Base-by-base conservation (phyloP, 2,797 vertebrate genomes). In the Neosalanx taihuensis region DNA sequence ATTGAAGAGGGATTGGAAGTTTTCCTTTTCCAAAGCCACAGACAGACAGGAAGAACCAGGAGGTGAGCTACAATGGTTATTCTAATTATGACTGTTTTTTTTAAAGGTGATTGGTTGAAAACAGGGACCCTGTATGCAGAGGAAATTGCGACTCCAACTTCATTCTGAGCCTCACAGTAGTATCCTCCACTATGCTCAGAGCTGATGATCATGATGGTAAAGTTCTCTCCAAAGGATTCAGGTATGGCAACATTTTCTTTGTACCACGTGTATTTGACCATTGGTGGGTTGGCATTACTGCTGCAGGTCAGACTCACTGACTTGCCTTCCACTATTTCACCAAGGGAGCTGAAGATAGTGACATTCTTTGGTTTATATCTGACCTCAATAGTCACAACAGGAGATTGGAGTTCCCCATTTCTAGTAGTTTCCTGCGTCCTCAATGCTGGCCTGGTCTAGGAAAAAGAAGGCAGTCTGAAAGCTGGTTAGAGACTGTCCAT, bases 281-380 rank as follows among this genome's bases (percentile, higher is more conserved):
- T 74, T 75, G 46, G 26, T 64, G 80, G 82, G 69, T 74, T 79
- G 18, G 78, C 74, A 67, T 75, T 56, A 73, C 74, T 65, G 35
- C 51, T 79, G 5, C 82, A 86, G 51, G 3, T 80, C 76, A 87
- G 77, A 76, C 0, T 79, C 49, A 84, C 70, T 33, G 64, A 69
- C 5, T 10, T 64, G 6, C 71, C 72, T 71, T 83, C 75, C 31
- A 60, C 1, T 4, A 77, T 64, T 0, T 67, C 51, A 74, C 9
- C 78, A 62, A 61, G 53, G 4, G n/a, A 56, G 33, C 7, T 76
- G 63, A 23, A 74, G 59, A 84, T 29, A 3, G 35, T 74, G 12
- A 29, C 23, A 30, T 2, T 0, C 5, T 31, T 69, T 0, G 74
- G 82, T 67, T 65, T 57, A 65, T 63, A 79, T 65, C 58, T 62